phyloP scores from a whole-genome alignment of 2,888 invertebrate species.

The Ophion ellenae region DNA sequence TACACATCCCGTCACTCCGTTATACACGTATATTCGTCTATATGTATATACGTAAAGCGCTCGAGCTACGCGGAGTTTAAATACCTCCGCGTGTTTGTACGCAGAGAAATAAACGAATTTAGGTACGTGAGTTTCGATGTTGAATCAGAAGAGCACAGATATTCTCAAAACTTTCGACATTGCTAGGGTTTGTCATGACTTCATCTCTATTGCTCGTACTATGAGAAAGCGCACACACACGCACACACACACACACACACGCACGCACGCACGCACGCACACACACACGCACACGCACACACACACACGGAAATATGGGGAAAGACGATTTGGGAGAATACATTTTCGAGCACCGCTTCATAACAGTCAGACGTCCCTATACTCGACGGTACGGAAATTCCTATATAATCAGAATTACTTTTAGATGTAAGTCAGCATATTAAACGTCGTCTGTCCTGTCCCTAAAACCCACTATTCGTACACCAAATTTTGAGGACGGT shows the following conservation, averaged over 20 bases:
- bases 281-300: no score
- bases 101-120: constrained; percentile 1
- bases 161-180: constrained; percentile 37
- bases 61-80: background rate
- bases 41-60: constrained; percentile 11
- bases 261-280: no score
- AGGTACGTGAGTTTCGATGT: constrained; percentile 19
- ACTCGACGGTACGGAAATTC: background rate
- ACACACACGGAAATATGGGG: background rate
- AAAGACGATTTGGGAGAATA: background rate
- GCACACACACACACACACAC: background rate
- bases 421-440: no score
- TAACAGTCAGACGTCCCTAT: background rate
- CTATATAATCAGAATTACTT: no score
- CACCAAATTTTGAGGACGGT: no score
- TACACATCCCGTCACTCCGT: background rate
- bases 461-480: no score
- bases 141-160: constrained; percentile 18
- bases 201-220: constrained; percentile 35
- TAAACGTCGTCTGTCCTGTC: no score
- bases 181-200: constrained; percentile 42
- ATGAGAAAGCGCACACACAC: background rate
- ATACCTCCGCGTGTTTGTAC: constrained; percentile 21
- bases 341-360: no score
- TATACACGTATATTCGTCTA: background rate